These are phyloP conservation scores for Pogoniulus pusillus DNA, from an alignment of 2,797 vertebrate species.

Conservation along the genomic window DNA sequence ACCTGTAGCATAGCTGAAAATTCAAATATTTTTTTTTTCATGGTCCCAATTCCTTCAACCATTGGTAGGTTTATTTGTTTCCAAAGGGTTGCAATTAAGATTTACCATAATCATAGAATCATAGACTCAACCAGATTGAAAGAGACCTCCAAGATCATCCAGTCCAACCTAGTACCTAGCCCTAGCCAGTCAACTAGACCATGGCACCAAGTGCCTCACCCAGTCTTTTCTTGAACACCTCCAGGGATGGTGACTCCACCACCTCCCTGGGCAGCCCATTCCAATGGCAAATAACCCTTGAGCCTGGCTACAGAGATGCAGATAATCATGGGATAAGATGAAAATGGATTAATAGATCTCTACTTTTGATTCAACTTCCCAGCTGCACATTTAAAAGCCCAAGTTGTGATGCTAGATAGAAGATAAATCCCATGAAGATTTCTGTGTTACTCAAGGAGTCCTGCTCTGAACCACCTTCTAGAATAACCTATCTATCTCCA, in stretches of 20 bases:
- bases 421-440: neutral
- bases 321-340: neutral
- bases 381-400: neutral
- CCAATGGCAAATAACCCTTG: too few relatives aligned
- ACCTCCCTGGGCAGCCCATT: too few relatives aligned
- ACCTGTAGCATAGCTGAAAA: neutral
- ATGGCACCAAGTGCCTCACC: too few relatives aligned
- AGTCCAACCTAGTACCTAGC: too few relatives aligned
- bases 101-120: too few relatives aligned
- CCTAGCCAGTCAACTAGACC: too few relatives aligned
- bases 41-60: neutral
- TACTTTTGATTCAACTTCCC: neutral
- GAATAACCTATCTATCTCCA: neutral
- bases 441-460: neutral
- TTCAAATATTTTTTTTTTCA: accelerated
- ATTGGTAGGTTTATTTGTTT: neutral
- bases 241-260: too few relatives aligned
- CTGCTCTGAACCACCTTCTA: neutral
- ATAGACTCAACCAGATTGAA: too few relatives aligned
- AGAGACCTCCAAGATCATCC: too few relatives aligned
- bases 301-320: neutral
- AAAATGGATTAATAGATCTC: conserved; percentile 10
- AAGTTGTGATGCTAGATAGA: neutral
- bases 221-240: too few relatives aligned
- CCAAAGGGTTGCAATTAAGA: neutral